These are phyloP conservation scores for Paragorgia papillata DNA, from an alignment of 92 coral and sea anemone genomes.

Conservation along the genomic window DNA sequence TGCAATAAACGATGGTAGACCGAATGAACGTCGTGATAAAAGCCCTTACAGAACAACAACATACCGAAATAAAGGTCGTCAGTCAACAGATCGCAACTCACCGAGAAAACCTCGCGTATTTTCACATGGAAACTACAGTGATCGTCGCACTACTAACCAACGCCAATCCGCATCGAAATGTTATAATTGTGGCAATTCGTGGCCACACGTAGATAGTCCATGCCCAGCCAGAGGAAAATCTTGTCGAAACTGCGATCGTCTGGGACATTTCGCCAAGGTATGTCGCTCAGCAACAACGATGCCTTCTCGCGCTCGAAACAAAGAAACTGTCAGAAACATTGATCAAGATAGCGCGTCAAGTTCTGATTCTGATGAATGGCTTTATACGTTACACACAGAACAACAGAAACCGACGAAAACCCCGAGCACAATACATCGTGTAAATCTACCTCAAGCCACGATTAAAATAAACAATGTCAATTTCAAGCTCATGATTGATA, in stretches of 20 bases:
- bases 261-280: constrained; percentile 25
- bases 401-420: not conserved
- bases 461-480: constrained; percentile 30
- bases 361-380: constrained; percentile 27
- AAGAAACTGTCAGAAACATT: not conserved
- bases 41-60: too few relatives aligned
- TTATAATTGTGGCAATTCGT: not conserved
- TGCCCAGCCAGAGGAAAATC: constrained; percentile 2
- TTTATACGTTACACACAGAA: constrained; percentile 13
- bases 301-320: not conserved
- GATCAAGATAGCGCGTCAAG: constrained; percentile 25
- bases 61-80: not conserved
- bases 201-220: constrained; percentile 1
- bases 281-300: constrained; percentile 13
- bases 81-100: not conserved
- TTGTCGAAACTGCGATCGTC: constrained; percentile 17
- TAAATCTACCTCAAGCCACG: constrained; percentile 22
- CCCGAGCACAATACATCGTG: not conserved
- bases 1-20: not conserved
- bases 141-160: not conserved
- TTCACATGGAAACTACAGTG: not conserved
- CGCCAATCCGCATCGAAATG: constrained; percentile 6
- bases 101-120: not conserved
- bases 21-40: not conserved
- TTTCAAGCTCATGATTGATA: constrained; percentile 18